Evolutionary conservation across 2,113 vertebrate genomes (phyloP), one percentile per base, ranked within the genome.

Genomic region (Phyllopteryx taeniolatus): DNA sequence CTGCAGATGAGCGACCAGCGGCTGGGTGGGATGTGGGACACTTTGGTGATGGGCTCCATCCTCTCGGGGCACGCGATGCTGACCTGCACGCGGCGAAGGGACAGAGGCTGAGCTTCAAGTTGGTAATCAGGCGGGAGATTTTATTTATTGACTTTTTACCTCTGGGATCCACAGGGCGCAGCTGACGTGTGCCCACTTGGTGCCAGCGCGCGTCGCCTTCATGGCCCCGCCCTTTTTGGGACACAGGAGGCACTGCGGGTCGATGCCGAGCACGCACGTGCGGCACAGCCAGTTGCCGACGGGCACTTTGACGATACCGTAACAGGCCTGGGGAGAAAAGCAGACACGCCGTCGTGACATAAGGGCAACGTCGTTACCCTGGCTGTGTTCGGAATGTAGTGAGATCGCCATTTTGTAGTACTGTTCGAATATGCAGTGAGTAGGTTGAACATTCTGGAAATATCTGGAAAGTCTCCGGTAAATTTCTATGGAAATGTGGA

Each of bases 131-230:
- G 4, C 15, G 9, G 22, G 17, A 19, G 5, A 22, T 68, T 27
- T 57, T 15, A 59, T 5, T 27, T 4, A 14, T 33, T 2, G 14
- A 7, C 33, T 35, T 17, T 35, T 13, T 91, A 99, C 98, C 95
- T 99, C 98, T 27, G 98, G 98, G 85, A 99, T 99, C 98, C 98
- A 99, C 68, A 99, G 94, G 59, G 98, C 96, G 84, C 97, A 99
- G 91, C 97, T 99, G 33, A 99, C 98, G 13, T 99, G 98, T 5
- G 96, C 96, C 98, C 98, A 99, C 87, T 96, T 97, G 75, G 94
- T 96, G 46, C 96, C 97, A 1, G 95, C 95, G 46, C 94, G 94
- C 1, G 96, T 99, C 0, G 96, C 94, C 89, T 99, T 99, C 98
- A 99, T 98, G 61, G 98, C 97, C 0, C 98, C 98, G 43, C 98